These are phyloP conservation scores for Xanthia icteritia DNA, from an alignment of 2,888 invertebrate species.

Conservation along the genomic window DNA sequence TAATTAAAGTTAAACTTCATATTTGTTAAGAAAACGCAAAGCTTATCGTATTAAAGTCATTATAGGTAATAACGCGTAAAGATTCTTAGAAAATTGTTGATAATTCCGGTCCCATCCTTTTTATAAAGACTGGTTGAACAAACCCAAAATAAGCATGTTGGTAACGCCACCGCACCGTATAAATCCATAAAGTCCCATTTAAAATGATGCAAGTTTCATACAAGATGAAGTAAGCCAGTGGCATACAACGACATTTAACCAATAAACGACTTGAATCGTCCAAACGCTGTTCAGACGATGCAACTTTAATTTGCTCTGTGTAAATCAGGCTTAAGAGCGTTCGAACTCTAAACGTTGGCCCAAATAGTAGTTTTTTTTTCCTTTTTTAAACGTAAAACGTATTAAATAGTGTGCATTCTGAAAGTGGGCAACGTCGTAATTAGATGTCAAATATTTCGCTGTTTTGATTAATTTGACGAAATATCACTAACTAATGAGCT, in stretches of 20 bases:
- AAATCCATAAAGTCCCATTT: neutral
- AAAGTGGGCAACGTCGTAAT: too few relatives aligned
- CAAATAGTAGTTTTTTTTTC: too few relatives aligned
- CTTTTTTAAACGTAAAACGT: too few relatives aligned
- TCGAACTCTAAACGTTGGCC: too few relatives aligned
- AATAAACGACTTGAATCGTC: neutral
- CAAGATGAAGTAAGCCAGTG: neutral
- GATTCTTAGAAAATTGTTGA: neutral
- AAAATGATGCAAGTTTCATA: neutral
- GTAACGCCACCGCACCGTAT: neutral
- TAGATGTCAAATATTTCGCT: too few relatives aligned
- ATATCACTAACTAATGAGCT: too few relatives aligned
- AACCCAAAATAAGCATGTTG: neutral
- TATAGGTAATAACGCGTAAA: neutral
- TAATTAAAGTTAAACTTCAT: conserved; percentile 5
- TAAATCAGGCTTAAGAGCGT: neutral
- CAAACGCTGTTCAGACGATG: neutral
- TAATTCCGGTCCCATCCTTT: neutral
- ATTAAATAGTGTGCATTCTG: too few relatives aligned
- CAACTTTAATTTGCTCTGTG: neutral
- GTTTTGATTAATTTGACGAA: too few relatives aligned
- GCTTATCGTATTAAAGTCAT: neutral
- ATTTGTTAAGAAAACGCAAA: neutral
- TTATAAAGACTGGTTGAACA: neutral
- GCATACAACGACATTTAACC: neutral